phyloP scores from a whole-genome alignment of 2,113 vertebrate genomes.

The Corythaeola cristata region DNA sequence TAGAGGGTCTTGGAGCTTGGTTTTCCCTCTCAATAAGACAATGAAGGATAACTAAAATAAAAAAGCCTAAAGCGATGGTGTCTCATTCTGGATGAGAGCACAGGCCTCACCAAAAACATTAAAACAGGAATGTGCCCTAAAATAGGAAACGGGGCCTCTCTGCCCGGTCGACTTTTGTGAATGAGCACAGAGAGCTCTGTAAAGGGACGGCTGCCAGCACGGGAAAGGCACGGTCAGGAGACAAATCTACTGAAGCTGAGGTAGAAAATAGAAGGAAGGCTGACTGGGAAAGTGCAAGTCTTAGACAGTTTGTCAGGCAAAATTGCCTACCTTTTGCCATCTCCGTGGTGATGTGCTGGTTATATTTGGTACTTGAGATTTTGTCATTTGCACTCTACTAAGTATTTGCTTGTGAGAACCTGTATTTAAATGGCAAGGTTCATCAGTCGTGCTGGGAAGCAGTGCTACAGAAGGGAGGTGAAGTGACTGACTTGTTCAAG shows the following conservation, averaged over 20 bases:
- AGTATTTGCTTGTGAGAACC: background rate
- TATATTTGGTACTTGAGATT: slow-evolving; percentile 23
- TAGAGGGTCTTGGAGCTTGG: background rate
- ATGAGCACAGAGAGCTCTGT: background rate
- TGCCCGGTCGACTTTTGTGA: background rate
- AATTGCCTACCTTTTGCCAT: slow-evolving; percentile 17
- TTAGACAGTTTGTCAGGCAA: background rate
- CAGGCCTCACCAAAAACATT: background rate
- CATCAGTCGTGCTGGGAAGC: background rate
- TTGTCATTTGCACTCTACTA: background rate
- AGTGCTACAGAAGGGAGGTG: background rate
- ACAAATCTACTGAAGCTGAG: background rate
- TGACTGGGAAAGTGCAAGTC: background rate
- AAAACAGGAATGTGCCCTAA: background rate
- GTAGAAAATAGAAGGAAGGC: background rate
- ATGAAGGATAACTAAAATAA: background rate
- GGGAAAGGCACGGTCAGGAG: background rate
- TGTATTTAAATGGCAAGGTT: background rate
- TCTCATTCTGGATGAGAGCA: background rate
- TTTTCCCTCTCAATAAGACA: background rate
- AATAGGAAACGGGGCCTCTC: background rate
- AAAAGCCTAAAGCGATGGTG: background rate
- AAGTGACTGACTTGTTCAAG: background rate
- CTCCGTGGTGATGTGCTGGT: background rate
- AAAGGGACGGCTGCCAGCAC: background rate